A percentile compares a stretch with the other conserved stretches of the same genome.
Conservation (phyloP, 1,140 invertebrate genomes). For the Bombus difficillimus region DNA sequence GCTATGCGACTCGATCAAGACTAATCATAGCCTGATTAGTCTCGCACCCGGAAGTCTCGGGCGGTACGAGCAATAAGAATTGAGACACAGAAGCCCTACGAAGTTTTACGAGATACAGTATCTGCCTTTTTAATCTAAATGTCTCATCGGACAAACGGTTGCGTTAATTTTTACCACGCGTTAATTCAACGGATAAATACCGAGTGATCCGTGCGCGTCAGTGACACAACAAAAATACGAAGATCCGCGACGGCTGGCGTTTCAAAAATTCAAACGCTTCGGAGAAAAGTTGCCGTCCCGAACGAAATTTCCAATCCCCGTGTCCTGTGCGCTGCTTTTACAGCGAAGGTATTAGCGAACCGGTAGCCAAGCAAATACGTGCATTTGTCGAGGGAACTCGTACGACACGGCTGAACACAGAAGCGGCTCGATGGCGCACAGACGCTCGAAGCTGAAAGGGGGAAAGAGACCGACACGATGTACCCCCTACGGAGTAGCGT, state of each 20-base stretch:
- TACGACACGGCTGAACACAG: slow-evolving; percentile 58
- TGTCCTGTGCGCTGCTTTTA: not conserved
- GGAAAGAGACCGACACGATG: slow-evolving; percentile 51
- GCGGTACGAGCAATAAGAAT: not conserved
- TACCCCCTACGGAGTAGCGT: slow-evolving; percentile 70
- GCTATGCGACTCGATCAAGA: not conserved
- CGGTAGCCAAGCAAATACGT: slow-evolving; percentile 68
- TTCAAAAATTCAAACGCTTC: not conserved
- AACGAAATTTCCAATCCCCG: slow-evolving; percentile 6
- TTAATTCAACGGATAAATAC: no score
- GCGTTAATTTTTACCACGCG: no score
- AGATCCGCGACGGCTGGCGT: not conserved
- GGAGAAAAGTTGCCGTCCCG: no score
- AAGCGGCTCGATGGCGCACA: slow-evolving; percentile 18
- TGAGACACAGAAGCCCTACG: not conserved
- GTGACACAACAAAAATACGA: fast-evolving
- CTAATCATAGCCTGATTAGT: not conserved
- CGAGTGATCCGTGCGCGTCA: no score
- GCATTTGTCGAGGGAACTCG: slow-evolving; percentile 67
- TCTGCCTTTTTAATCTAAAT: no score
- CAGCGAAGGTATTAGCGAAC: slow-evolving; percentile 54
- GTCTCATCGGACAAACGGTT: no score
- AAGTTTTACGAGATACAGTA: not conserved
- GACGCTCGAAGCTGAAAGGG: not conserved
- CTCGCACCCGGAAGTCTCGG: not conserved